Evolutionary conservation across 2,888 invertebrate genomes (phyloP).

Genomic region (Tachystola acroxantha): DNA sequence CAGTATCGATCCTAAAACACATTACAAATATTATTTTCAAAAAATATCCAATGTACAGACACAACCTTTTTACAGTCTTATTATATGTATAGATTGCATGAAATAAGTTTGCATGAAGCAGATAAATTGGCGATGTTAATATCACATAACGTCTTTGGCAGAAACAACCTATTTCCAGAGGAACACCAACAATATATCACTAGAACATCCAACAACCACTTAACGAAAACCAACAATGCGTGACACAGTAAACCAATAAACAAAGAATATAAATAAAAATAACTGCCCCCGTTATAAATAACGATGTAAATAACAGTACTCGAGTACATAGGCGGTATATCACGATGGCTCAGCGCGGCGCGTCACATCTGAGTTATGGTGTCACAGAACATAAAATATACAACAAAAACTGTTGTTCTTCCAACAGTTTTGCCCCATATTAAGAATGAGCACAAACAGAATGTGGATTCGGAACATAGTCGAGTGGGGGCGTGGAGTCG

Average conservation of each 20-base stretch:
- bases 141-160: too few relatives aligned
- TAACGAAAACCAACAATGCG: slow-evolving; percentile 54
- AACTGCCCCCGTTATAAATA: slow-evolving; percentile 60
- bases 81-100: too few relatives aligned
- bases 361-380: slow-evolving; percentile 69
- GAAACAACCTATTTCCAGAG: too few relatives aligned
- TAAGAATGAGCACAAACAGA: slow-evolving; percentile 76
- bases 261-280: slow-evolving; percentile 67
- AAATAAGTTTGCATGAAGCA: too few relatives aligned
- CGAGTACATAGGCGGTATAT: slow-evolving; percentile 48
- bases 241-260: slow-evolving; percentile 70
- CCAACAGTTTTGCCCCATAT: slow-evolving; percentile 78
- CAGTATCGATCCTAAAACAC: too few relatives aligned
- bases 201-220: slow-evolving; percentile 35
- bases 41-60: too few relatives aligned
- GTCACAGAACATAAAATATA: slow-evolving; percentile 77
- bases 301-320: slow-evolving; percentile 53
- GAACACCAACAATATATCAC: too few relatives aligned
- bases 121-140: too few relatives aligned
- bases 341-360: slow-evolving; percentile 59
- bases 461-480: slow-evolving; percentile 63
- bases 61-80: too few relatives aligned
- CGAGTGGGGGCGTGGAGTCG: slow-evolving; percentile 36
- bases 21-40: too few relatives aligned
- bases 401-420: slow-evolving; percentile 76